Evolutionary conservation across 1,140 invertebrate species (phyloP), one percentile per base, ranked within the genome.

Genomic region (Atta texana): DNA sequence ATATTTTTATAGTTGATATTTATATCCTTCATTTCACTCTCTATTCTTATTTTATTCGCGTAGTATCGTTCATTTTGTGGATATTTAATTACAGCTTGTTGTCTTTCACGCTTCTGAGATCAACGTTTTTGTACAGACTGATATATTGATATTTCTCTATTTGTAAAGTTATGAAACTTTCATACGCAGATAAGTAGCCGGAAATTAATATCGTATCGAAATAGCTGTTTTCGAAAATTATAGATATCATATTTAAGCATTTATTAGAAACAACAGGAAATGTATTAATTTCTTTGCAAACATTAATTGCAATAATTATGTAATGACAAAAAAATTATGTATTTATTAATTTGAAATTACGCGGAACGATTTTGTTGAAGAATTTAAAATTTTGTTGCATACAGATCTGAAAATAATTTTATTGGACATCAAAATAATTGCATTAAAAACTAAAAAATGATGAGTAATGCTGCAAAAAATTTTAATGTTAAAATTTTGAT

Each of bases 121-220:
- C 18, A 49, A 80, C 34, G n/a, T 64, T 85, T 77, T 68, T 63
- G 75, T 28, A 39, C n/a, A 49, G 63, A 59, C 39, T 12, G 28
- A 55, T 51, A 21, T 53, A 80, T 80, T 64, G n/a, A 69, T 39
- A 34, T 24, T 57, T 55, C 51, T 71, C 10, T 31, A 71, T 57
- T 69, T 24, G 28, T 16, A 18, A 31, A 64, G 28, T 53, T 34
- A 53, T 6, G 55, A 61, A 69, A 31, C 34, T 28, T 28, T 53
- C 31, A 53, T 28, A 21, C 3, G 24, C 18, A 31, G 10, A 57
- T 10, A 21, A 24, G 49, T 69, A 57, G 10, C 44, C 28, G 49
- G 64, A 81, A 81, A 81, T 81, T 71, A 71, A 81, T 69, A 69
- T 55, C 31, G 39, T 18, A 18, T 18, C 16, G 44, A 66, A 81